phyloP scores from a whole-genome alignment of 2,113 vertebrate species.

The Motacilla alba region DNA sequence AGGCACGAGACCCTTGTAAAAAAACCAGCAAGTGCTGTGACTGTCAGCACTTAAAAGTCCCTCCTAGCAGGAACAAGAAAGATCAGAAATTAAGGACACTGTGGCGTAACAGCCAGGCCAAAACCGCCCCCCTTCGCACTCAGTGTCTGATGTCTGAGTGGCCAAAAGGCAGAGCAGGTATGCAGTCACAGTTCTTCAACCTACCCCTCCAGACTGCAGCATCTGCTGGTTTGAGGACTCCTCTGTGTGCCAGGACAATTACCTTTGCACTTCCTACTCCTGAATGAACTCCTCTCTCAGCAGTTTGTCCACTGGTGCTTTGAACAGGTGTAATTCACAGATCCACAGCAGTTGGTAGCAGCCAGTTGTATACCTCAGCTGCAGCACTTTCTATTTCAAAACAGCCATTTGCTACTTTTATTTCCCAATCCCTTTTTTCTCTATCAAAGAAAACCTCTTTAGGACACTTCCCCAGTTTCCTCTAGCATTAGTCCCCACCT shows the following conservation, averaged over 20 bases:
- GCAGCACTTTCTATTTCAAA: not conserved
- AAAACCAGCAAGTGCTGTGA: not conserved
- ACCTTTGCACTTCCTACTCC: not conserved
- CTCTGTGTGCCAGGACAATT: not conserved
- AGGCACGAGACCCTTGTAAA: accelerated
- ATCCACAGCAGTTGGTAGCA: not conserved
- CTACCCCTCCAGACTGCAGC: not conserved
- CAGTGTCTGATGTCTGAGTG: not conserved
- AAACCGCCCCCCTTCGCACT: not conserved
- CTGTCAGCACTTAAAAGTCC: not conserved
- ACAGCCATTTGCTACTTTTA: not conserved
- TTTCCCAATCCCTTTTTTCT: not conserved
- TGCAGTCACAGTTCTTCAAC: not conserved
- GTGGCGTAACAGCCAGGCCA: not conserved
- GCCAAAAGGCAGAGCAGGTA: not conserved
- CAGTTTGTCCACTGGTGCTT: not conserved
- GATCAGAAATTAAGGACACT: not conserved
- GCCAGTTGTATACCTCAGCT: not conserved
- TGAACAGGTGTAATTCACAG: not conserved
- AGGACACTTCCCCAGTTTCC: not conserved
- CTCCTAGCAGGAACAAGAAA: not conserved
- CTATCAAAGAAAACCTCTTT: not conserved
- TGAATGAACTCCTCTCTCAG: not conserved
- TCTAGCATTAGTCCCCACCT: not conserved
- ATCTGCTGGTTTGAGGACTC: not conserved